Base-by-base conservation (phyloP, 2,797 vertebrate species). In the Hydrocynus forskahlii region DNA sequence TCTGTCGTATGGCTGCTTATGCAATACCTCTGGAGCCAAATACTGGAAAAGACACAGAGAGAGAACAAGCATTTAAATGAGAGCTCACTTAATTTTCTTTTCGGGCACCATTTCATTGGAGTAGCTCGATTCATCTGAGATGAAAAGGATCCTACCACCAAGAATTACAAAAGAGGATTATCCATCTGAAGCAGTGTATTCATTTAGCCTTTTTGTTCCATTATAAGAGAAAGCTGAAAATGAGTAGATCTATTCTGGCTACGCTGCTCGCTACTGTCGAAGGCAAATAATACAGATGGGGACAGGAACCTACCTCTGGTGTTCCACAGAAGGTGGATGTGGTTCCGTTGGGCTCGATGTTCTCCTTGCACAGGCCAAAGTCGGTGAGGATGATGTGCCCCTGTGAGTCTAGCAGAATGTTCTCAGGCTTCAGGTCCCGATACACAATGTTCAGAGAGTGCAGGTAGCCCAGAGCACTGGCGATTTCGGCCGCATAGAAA, bases 281-380 rank as follows among this genome's bases (percentile, higher is more conserved):
- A 35, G 35, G 35, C 35, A 35, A 35, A 35, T 35, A 35, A 35
- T 35, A 35, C 35, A 29, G 29, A 29, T 29, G 29, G 29, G 29
- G 29, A 29, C 29, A 35, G 35, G 35, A 35, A 35, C 35, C 35
- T 14, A 99, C 98, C 96, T 99, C 98, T 0, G 98, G 98, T 0
- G 98, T 99, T 88, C 98, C 98, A 0, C 98, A 99, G 94, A 99
- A 99, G 4, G 98, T 99, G 55, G 98, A 99, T 0, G 98, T 99
- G 0, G 97, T 99, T 85, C 97, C 97, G 0, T 99, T 99, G 88
- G 95, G 96, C 82, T 99, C 97, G 0, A 99, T 99, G 90, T 99
- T 99, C 92, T 99, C 98, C 87, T 99, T 99, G 95, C 98, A 99
- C 81, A 99, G 96, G 50, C 98, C 98, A 2, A 99, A 99, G 88